A percentile compares a stretch with the other conserved stretches of the same genome.
Conservation (phyloP, 2,113 vertebrate genomes). For the Bagarius yarrelli region DNA sequence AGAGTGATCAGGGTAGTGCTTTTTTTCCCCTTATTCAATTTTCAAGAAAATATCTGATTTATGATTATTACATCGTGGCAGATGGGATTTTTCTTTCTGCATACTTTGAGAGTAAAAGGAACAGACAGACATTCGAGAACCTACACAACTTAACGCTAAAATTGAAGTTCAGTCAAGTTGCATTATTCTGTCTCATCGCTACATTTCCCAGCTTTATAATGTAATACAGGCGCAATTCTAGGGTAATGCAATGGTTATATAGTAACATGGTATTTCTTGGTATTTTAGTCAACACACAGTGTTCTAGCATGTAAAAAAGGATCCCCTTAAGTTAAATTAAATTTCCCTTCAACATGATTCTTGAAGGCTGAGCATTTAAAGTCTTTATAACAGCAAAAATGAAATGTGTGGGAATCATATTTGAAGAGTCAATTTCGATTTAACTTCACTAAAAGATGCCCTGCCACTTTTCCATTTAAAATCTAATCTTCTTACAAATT, state of each 20-base stretch:
- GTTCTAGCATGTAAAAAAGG: background rate
- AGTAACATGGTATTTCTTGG: background rate
- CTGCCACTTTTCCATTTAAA: background rate
- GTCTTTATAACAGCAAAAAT: background rate
- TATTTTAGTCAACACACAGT: background rate
- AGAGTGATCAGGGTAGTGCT: background rate
- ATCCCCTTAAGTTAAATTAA: background rate
- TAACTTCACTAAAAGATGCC: background rate
- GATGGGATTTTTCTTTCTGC: background rate
- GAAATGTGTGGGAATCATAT: background rate
- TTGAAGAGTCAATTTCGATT: background rate
- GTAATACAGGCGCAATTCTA: background rate
- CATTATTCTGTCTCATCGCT: background rate
- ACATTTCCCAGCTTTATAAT: background rate
- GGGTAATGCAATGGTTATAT: background rate
- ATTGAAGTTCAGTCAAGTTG: slow-evolving; percentile 1
- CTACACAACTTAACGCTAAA: background rate
- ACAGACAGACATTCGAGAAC: background rate
- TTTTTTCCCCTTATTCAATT: background rate
- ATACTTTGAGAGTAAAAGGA: background rate
- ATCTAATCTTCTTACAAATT: background rate
- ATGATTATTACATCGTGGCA: background rate
- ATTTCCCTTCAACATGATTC: background rate
- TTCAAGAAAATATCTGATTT: slow-evolving; percentile 10
- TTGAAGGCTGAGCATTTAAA: background rate